Percentiles rank a stretch among this genome's conserved stretches.
Evolutionary conservation across 2,797 vertebrate species (phyloP).

Genomic region (Pachyuromys duprasi): DNA sequence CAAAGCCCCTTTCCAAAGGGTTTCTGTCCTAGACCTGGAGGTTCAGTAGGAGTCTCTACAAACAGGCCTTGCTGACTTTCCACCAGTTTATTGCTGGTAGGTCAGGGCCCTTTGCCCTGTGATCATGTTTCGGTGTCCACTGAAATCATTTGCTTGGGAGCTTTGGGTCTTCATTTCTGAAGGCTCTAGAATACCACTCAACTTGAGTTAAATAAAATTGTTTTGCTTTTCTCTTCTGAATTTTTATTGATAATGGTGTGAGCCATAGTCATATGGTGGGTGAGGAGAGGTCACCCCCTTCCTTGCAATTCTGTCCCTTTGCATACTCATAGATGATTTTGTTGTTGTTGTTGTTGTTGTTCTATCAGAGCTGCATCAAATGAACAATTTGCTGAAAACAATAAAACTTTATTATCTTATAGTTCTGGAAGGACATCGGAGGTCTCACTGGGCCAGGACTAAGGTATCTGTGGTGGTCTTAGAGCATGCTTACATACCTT

Average conservation of each 20-base stretch:
- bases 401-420: neutral
- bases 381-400: neutral
- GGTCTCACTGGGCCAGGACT: neutral
- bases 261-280: neutral
- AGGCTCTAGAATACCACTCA: neutral
- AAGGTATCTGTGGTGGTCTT: neutral
- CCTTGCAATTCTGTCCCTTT: neutral
- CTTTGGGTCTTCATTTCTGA: neutral
- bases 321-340: neutral
- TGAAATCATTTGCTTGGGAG: neutral
- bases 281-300: neutral
- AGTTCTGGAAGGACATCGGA: neutral
- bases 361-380: neutral
- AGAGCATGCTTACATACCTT: neutral
- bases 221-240: neutral
- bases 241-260: neutral
- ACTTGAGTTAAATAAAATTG: neutral
- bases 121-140: neutral
- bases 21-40: neutral
- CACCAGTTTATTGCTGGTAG: neutral
- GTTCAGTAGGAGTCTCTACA: neutral
- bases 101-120: neutral
- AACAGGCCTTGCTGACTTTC: neutral
- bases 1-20: neutral
- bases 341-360: neutral